Conservation (phyloP, 2,113 vertebrate species). For the Pterophyllum scalare region DNA sequence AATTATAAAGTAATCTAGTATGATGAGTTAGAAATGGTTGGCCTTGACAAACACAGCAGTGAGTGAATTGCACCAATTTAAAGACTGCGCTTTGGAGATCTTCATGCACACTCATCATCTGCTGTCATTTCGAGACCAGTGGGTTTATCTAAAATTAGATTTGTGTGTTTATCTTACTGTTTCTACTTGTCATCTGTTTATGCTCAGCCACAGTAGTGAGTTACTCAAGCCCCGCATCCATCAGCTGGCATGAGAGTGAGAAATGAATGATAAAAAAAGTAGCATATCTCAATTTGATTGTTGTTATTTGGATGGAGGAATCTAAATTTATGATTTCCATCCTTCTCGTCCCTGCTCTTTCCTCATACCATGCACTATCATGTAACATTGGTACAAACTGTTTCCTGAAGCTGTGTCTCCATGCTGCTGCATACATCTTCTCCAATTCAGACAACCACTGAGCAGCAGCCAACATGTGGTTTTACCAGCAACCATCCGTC, state of each 20-base stretch:
- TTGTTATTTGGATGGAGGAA: not conserved
- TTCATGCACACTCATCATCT: not conserved
- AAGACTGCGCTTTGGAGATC: not conserved
- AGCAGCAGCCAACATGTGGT: conserved; percentile 45
- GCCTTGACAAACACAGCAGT: not conserved
- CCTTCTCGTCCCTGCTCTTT: not conserved
- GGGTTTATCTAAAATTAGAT: conserved; percentile 27
- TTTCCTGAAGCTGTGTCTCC: conserved; percentile 24
- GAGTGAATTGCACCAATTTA: conserved; percentile 15
- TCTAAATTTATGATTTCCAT: not conserved
- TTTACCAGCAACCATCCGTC: conserved; percentile 52
- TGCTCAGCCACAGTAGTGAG: not conserved
- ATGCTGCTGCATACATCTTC: not conserved
- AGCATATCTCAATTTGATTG: not conserved
- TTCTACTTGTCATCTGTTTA: not conserved
- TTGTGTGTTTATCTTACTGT: conserved; percentile 8
- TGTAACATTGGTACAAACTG: not conserved
- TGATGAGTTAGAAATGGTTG: not conserved
- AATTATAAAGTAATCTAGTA: not conserved
- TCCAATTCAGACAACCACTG: conserved; percentile 9
- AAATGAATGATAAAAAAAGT: not conserved
- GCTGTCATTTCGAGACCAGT: not conserved
- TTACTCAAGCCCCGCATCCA: not conserved
- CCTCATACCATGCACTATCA: not conserved
- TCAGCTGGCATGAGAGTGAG: not conserved